Evolutionary conservation across 1,140 invertebrate genomes (phyloP).

Genomic region (Bombus ignitus): DNA sequence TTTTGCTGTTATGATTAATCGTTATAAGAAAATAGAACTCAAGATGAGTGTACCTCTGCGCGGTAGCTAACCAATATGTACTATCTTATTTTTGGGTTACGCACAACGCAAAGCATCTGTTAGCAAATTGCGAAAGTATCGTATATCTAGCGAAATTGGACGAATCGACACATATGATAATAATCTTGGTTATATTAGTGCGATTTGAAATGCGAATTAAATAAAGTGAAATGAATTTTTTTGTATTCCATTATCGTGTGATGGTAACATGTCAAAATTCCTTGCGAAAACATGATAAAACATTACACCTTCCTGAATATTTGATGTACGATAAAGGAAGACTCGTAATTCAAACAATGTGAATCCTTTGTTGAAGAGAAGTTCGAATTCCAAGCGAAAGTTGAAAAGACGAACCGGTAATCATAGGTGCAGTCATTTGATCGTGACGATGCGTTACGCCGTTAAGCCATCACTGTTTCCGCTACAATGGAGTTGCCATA

Average conservation of each 20-base stretch:
- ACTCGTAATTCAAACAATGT: background rate
- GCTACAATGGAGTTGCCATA: conserved; percentile 25
- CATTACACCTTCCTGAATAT: background rate
- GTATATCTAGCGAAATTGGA: background rate
- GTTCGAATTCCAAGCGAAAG: background rate
- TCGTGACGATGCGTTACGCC: background rate
- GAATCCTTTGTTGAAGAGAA: no score
- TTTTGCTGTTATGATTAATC: conserved; percentile 43
- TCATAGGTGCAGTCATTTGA: background rate
- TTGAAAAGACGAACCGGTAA: background rate
- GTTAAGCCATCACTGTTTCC: background rate
- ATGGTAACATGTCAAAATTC: background rate
- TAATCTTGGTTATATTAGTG: background rate
- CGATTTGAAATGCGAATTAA: background rate
- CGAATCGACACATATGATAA: background rate
- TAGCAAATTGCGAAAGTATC: conserved; percentile 47
- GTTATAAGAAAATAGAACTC: conserved; percentile 47
- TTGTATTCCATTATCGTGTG: background rate
- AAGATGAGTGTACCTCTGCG: background rate
- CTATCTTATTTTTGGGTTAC: conserved; percentile 58
- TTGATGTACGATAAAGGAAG: background rate
- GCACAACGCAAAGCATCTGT: conserved; percentile 44
- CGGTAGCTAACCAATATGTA: conserved; percentile 15
- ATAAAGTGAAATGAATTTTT: background rate
- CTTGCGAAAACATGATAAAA: background rate